Evolutionary conservation across 1,140 invertebrate species (phyloP).

Genomic region (Cyclargus thomasi): DNA sequence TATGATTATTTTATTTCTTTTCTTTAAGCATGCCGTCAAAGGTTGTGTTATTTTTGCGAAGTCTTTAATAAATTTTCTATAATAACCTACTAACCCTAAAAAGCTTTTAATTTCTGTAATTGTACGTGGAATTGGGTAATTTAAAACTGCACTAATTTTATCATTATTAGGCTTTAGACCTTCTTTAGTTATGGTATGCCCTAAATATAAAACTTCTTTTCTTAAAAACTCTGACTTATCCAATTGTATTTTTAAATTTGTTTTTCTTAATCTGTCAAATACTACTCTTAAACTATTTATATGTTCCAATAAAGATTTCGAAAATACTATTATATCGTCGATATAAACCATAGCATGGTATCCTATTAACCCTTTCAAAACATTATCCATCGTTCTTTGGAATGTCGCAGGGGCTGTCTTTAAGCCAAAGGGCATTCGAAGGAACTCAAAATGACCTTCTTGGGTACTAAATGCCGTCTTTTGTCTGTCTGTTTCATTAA

Average conservation of each 20-base stretch:
- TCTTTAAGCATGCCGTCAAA: too few relatives aligned
- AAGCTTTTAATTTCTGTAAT: conserved; percentile 39
- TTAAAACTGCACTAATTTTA: conserved; percentile 38
- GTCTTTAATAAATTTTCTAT: conserved; percentile 26
- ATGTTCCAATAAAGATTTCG: conserved; percentile 34
- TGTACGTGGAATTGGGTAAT: conserved; percentile 38
- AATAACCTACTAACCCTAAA: conserved; percentile 27
- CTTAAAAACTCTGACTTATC: conserved; percentile 49
- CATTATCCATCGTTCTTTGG: conserved; percentile 28
- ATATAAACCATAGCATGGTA: conserved; percentile 24
- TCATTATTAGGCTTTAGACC: conserved; percentile 41
- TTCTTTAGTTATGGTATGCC: conserved; percentile 36
- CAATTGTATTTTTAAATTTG: conserved; percentile 54
- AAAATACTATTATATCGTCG: conserved; percentile 32
- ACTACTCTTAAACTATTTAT: conserved; percentile 43
- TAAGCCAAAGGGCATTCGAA: conserved; percentile 28
- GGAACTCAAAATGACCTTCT: conserved; percentile 22
- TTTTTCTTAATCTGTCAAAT: conserved; percentile 42
- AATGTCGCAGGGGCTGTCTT: conserved; percentile 27
- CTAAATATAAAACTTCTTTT: conserved; percentile 33
- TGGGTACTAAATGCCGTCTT: conserved; percentile 28
- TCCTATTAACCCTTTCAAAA: conserved; percentile 22
- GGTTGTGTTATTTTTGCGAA: conserved; percentile 25
- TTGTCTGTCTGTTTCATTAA: conserved; percentile 19
- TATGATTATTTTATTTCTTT: too few relatives aligned